These are phyloP conservation scores for Bos taurus DNA, from an alignment of 2,113 vertebrate species.

Conservation along the genomic window ARS-UCD2.0 NC_037335.1:53967501-53968000, in stretches of 20 bases:
- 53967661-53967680: not conserved
- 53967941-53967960: not conserved
- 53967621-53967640: not conserved
- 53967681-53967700: not conserved
- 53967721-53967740: constrained; percentile 1
- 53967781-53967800: not conserved
- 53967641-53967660: not conserved
- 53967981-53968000: not conserved
- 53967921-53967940: not conserved
- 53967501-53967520: not conserved
- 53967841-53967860: not conserved
- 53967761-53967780: not conserved
- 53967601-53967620: not conserved
- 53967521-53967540: not conserved
- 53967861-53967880: not conserved
- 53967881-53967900: not conserved
- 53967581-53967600: not conserved
- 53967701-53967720: not conserved
- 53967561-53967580: not conserved
- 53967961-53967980: not conserved
- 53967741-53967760: not conserved
- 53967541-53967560: not conserved
- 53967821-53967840: not conserved
- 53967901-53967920: not conserved
- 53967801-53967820: not conserved